phyloP scores from a whole-genome alignment of 2,888 invertebrate species.

The Ectemnius lituratus region DNA sequence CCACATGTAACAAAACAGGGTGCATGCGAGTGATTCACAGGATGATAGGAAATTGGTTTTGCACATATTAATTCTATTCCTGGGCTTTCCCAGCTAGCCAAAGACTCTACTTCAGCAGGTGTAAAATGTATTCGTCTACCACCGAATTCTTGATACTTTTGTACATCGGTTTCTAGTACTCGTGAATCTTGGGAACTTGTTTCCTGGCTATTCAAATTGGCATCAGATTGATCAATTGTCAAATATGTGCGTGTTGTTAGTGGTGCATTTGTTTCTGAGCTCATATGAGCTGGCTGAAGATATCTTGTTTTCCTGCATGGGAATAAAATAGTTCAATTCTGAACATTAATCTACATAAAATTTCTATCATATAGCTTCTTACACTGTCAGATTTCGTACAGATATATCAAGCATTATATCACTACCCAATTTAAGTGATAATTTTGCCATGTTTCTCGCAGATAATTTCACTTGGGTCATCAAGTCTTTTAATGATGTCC shows the following conservation, averaged over 20 bases:
- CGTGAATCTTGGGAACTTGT: background rate
- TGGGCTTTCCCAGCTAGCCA: constrained; percentile 14
- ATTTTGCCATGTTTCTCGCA: constrained; percentile 48
- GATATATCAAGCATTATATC: constrained; percentile 42
- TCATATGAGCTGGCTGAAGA: constrained; percentile 43
- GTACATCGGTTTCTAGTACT: constrained; percentile 24
- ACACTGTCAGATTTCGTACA: constrained; percentile 47
- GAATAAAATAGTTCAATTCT: background rate
- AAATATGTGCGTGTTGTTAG: constrained; percentile 40
- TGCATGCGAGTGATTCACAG: constrained; percentile 41
- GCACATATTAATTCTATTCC: constrained; percentile 57
- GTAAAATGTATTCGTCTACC: constrained; percentile 42
- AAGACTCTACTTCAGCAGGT: constrained; percentile 33
- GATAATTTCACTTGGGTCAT: constrained; percentile 54
- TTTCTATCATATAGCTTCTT: constrained; percentile 6
- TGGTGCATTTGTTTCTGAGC: constrained; percentile 51
- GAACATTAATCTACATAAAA: background rate
- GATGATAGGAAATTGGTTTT: constrained; percentile 40
- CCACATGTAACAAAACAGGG: constrained; percentile 42
- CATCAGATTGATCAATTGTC: background rate
- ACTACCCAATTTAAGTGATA: constrained; percentile 50
- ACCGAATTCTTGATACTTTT: constrained; percentile 34
- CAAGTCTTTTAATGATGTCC: constrained; percentile 46
- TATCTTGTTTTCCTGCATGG: constrained; percentile 50
- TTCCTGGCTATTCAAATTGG: background rate